phyloP scores from a whole-genome alignment of 2,888 invertebrate species.

The Norana najaformis region DNA sequence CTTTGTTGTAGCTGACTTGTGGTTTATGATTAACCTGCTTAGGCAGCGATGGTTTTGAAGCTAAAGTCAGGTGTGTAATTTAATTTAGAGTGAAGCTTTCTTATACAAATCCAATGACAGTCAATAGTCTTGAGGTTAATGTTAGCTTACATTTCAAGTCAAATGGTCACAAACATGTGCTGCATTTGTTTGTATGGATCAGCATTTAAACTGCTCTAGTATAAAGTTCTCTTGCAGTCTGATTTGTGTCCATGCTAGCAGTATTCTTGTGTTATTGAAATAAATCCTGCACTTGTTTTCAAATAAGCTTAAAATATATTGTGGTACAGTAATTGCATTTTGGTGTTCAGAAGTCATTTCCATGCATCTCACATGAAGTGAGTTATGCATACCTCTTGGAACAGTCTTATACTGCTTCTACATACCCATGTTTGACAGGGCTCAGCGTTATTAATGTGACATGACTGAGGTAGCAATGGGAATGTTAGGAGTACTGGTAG shows the following conservation, averaged over 20 bases:
- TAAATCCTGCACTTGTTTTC: not conserved
- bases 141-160: conserved; percentile 2
- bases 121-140: conserved; percentile 13
- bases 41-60: not conserved
- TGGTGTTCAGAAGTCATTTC: conserved; percentile 5
- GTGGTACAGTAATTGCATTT: not conserved
- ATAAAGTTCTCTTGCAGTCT: not conserved
- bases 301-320: not conserved
- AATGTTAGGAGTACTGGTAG: too few relatives aligned
- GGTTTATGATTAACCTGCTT: conserved; percentile 20
- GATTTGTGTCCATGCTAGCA: not conserved
- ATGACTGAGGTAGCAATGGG: too few relatives aligned
- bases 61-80: not conserved
- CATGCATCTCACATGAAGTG: not conserved
- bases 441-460: not conserved
- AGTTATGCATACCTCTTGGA: not conserved
- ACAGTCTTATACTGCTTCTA: not conserved
- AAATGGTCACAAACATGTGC: not conserved
- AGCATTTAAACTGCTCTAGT: not conserved
- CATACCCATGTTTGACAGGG: not conserved
- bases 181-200: not conserved
- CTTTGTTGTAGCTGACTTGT: conserved; percentile 10
- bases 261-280: not conserved
- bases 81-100: not conserved
- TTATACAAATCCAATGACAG: not conserved